A percentile compares a stretch with the other conserved stretches of the same genome.
Evolutionary conservation across 2,888 invertebrate species (phyloP).

Genomic region (Pyrocoelia pectoralis): DNA sequence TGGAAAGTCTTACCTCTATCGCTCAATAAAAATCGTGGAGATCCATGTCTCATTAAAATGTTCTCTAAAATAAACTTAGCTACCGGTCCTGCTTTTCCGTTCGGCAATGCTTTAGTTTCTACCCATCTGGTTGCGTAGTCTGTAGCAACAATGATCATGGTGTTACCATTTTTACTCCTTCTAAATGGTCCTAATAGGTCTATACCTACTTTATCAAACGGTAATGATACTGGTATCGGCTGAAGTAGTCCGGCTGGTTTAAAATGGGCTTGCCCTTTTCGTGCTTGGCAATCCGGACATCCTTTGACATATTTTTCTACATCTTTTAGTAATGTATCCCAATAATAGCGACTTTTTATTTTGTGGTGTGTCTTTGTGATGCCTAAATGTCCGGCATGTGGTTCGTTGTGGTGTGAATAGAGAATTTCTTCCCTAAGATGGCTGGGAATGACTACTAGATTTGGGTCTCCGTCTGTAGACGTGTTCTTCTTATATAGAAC

Average conservation of each 20-base stretch:
- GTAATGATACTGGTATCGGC: slow-evolving; percentile 14
- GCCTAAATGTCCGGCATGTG: slow-evolving; percentile 15
- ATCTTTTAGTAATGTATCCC: slow-evolving; percentile 22
- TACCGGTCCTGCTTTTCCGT: slow-evolving; percentile 28
- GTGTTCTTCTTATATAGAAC: slow-evolving; percentile 11
- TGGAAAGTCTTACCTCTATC: slow-evolving; percentile 31
- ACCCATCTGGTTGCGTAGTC: slow-evolving; percentile 44
- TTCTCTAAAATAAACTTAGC: slow-evolving; percentile 18
- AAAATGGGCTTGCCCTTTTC: slow-evolving; percentile 22
- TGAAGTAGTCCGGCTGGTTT: slow-evolving; percentile 23
- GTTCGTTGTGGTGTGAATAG: slow-evolving; percentile 14
- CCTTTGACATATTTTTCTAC: slow-evolving; percentile 34
- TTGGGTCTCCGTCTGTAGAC: not conserved
- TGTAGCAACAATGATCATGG: slow-evolving; percentile 42
- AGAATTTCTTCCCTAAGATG: slow-evolving; percentile 5
- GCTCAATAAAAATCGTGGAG: not conserved
- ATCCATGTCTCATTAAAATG: slow-evolving; percentile 3
- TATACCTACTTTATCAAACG: slow-evolving; percentile 21
- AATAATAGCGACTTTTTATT: slow-evolving; percentile 30
- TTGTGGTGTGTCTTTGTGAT: slow-evolving; percentile 15
- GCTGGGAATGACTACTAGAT: slow-evolving; percentile 11
- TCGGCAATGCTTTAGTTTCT: slow-evolving; percentile 35
- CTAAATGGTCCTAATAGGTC: slow-evolving; percentile 27
- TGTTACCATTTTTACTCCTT: slow-evolving; percentile 39
- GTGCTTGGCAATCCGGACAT: slow-evolving; percentile 27